Evolutionary conservation across 2,113 vertebrate genomes (phyloP).

Genomic region (Jaculus jaculus): DNA sequence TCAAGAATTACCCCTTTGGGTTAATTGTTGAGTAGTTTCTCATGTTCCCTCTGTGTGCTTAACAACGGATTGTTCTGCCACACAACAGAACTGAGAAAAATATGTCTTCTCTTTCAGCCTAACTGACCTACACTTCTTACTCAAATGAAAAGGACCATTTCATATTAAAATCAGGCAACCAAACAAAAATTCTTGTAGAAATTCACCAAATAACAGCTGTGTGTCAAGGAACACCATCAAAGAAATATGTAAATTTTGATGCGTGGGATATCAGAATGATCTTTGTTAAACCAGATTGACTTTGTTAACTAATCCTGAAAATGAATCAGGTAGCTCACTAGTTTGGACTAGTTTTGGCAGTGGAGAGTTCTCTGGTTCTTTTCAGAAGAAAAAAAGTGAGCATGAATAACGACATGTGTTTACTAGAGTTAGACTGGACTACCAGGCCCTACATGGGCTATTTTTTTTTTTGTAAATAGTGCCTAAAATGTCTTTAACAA

Average conservation of each 20-base stretch:
- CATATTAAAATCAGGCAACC: slow-evolving; percentile 60
- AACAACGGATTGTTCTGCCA: slow-evolving; percentile 68
- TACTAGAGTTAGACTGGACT: not conserved
- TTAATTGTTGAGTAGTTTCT: slow-evolving; percentile 62
- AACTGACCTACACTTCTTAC: slow-evolving; percentile 52
- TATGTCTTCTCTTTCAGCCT: slow-evolving; percentile 45
- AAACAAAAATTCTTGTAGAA: slow-evolving; percentile 33
- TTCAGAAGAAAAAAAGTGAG: slow-evolving; percentile 10
- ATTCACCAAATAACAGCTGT: slow-evolving; percentile 4
- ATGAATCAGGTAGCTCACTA: slow-evolving; percentile 12
- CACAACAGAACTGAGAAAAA: slow-evolving; percentile 58
- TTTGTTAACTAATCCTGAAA: slow-evolving; percentile 50
- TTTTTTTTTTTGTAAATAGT: slow-evolving; percentile 13
- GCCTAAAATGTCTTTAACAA: slow-evolving; percentile 42
- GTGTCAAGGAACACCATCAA: not conserved
- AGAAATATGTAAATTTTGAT: slow-evolving; percentile 45
- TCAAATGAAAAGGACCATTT: slow-evolving; percentile 56
- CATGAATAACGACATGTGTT: not conserved
- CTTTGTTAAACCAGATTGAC: slow-evolving; percentile 38
- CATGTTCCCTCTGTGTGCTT: slow-evolving; percentile 39
- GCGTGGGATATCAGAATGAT: not conserved
- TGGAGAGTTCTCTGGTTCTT: not conserved
- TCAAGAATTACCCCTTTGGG: slow-evolving; percentile 60
- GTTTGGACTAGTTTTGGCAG: not conserved
- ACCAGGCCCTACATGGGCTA: not conserved